Evolutionary conservation across 2,888 invertebrate genomes (phyloP), one percentile per base, ranked within the genome.

Genomic region (Drosophila anomalata): DNA sequence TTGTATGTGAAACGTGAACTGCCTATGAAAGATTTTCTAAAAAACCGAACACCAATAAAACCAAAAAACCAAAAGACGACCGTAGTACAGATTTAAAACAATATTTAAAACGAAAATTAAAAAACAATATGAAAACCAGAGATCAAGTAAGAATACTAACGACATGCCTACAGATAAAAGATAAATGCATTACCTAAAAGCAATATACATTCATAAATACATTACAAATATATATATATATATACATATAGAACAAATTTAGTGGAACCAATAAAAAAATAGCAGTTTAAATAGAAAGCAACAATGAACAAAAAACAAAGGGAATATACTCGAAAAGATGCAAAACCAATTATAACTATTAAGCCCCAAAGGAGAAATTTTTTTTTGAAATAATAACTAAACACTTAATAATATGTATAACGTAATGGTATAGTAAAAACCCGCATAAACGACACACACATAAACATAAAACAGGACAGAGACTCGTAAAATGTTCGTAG

Each of bases 11-110:
- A 88, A 81, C 88, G 63, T 74, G 87, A 88, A 82, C 81, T 82
- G 81, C 81, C 81, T 80, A 77, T 71, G 81, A 88, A 75, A 84
- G 88, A 88, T 81, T 88, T 88, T 81, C 79, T 65, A 69, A 78
- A 53, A 52, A 31, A 55, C 50, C n/a, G 31, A 72, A 47, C 58
- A 39, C 50, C 70, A 65, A 42, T 7, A 33, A 31, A 22, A 48
- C 24, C n/a, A 47, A 65, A 46, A 63, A 22, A 48, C 24, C n/a
- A 47, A 65, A 46, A 63, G 63, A 41, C 36, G 36, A 36, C 20
- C 51, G 14, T 55, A 44, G 29, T 57, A 31, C 33, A 50, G 42
- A 47, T 54, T 56, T 48, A 24, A 22, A 59, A 41, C 52, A 61
- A 59, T 33, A 42, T 20, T 20, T 17, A 42, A 42, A 14, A 14